phyloP scores from a whole-genome alignment of 2,113 vertebrate species.

The Malaclemys terrapin region DNA sequence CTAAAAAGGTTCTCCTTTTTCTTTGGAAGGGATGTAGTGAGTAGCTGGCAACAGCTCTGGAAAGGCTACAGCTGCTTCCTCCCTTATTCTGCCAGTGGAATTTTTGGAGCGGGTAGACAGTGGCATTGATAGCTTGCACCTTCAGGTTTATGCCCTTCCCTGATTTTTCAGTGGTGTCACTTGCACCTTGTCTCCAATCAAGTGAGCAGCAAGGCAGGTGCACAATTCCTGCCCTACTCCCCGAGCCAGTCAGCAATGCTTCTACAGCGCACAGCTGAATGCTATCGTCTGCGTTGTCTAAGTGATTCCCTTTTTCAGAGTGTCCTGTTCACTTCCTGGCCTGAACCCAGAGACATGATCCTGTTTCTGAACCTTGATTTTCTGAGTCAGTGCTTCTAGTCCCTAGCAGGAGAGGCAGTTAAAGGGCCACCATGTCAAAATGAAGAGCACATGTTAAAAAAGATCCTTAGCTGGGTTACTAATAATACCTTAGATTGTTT shows the following conservation, averaged over 20 bases:
- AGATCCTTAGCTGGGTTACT: background rate
- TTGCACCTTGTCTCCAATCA: background rate
- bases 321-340: constrained; percentile 27
- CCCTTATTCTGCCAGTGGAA: background rate
- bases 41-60: background rate
- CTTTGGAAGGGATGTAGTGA: background rate
- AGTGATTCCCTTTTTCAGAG: background rate
- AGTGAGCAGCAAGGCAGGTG: background rate
- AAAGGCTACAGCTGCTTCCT: background rate
- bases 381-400: background rate
- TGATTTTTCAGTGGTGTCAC: background rate
- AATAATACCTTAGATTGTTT: background rate
- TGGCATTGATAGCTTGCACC: accelerated
- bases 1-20: background rate
- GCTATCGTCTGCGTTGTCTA: background rate
- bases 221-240: background rate
- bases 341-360: background rate
- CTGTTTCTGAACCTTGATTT: background rate
- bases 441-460: background rate
- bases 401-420: background rate
- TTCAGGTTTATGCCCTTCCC: background rate
- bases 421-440: background rate
- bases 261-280: constrained; percentile 10
- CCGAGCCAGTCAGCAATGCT: background rate
- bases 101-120: background rate